A percentile compares a stretch with the other conserved stretches of the same genome.
Conservation (phyloP, 1,140 invertebrate genomes). For the Drosophila lacteicornis region DNA sequence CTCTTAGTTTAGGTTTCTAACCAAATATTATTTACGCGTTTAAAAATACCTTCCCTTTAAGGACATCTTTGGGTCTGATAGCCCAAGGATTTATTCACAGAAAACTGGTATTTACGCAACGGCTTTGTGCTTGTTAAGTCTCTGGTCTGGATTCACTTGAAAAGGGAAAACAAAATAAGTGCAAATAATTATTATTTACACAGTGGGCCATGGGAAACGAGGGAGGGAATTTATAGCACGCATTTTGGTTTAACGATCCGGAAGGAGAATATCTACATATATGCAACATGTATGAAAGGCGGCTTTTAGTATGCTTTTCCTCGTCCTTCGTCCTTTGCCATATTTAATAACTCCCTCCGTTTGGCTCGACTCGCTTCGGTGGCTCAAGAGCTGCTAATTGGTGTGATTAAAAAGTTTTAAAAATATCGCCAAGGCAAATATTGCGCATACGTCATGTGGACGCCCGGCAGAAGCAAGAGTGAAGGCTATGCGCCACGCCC, state of each 20-base stretch:
- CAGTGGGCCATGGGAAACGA: slow-evolving; percentile 30
- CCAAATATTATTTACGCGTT: background rate
- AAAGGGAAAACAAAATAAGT: slow-evolving; percentile 45
- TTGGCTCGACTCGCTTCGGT: slow-evolving; percentile 16
- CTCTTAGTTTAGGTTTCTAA: background rate
- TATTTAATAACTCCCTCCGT: slow-evolving; percentile 22
- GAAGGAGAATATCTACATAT: slow-evolving; percentile 16
- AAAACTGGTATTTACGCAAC: slow-evolving; percentile 33
- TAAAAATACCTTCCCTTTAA: slow-evolving; percentile 1
- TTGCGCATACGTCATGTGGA: slow-evolving; percentile 51
- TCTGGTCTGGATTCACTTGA: slow-evolving; percentile 18
- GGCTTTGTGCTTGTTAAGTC: slow-evolving; percentile 34
- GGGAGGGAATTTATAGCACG: slow-evolving; percentile 57
- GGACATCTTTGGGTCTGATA: background rate
- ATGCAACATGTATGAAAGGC: slow-evolving; percentile 27
- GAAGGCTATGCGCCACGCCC: background rate
- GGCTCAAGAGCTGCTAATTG: slow-evolving; percentile 62
- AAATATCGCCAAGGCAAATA: slow-evolving; percentile 43
- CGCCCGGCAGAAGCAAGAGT: no score
- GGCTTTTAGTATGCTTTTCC: slow-evolving; percentile 33
- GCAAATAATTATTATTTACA: slow-evolving; percentile 81
- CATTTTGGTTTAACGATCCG: slow-evolving; percentile 68
- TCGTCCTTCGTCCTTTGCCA: slow-evolving; percentile 8
- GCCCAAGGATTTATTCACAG: background rate
- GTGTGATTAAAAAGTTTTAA: slow-evolving; percentile 77